Conservation (phyloP, 2,113 vertebrate species). For the Saccopteryx bilineata region DNA sequence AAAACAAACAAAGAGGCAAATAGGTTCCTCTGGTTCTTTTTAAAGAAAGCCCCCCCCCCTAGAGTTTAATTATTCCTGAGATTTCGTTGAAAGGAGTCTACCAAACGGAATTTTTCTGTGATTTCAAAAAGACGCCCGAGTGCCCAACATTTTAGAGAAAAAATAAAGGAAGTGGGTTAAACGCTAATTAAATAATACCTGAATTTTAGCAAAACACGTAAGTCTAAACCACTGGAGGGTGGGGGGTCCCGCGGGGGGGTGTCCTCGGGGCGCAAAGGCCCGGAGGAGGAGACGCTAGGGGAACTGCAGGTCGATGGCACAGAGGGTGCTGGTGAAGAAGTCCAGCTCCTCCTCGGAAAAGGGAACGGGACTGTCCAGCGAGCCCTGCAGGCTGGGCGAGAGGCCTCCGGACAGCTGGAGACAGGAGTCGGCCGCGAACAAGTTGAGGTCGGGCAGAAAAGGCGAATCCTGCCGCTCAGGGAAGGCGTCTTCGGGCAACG, state of each 20-base stretch:
- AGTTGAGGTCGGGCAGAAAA: constrained; percentile 91
- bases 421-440: constrained; percentile 91
- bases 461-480: constrained; percentile 87
- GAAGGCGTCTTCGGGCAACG: constrained; percentile 82
- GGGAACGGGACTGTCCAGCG: constrained; percentile 92
- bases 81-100: constrained; percentile 89
- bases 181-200: constrained; percentile 87
- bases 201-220: constrained; percentile 82
- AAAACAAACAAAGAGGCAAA: constrained; percentile 82
- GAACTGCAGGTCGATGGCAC: constrained; percentile 94
- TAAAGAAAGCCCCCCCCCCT: constrained; percentile 64
- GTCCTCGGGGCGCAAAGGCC: background rate
- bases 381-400: constrained; percentile 90
- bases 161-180: constrained; percentile 54
- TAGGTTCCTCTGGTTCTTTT: constrained; percentile 77
- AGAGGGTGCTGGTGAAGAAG: constrained; percentile 95
- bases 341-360: constrained; percentile 97
- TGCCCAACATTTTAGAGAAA: constrained; percentile 80
- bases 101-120: constrained; percentile 73
- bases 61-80: constrained; percentile 89
- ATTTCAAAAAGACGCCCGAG: constrained; percentile 51
- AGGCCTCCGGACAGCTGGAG: constrained; percentile 88
- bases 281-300: constrained; percentile 75
- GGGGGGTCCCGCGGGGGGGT: background rate
- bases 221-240: constrained; percentile 36